A percentile compares a stretch with the other conserved stretches of the same genome.
These are phyloP conservation scores for Cydia splendana DNA, from an alignment of 1,140 invertebrate species.

Conservation along the genomic window DNA sequence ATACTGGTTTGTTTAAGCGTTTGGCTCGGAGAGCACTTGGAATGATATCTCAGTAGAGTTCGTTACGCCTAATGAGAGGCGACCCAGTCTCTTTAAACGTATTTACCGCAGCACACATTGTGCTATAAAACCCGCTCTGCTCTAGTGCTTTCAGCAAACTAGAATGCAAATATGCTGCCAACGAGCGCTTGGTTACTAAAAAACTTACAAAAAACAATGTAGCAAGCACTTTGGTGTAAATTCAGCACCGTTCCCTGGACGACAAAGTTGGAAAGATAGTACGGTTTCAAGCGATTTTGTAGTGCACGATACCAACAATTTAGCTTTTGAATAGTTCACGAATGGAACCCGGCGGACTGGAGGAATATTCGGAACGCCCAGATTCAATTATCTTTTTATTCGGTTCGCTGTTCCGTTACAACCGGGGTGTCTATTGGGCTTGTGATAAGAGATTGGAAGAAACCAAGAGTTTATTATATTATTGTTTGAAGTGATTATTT, in stretches of 20 bases:
- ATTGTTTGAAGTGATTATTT: neutral
- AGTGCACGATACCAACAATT: neutral
- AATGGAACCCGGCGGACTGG: neutral
- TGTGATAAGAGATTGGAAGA: neutral
- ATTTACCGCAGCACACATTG: slow-evolving; percentile 14
- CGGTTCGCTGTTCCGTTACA: neutral
- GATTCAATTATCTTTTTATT: slow-evolving; percentile 20
- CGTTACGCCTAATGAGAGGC: slow-evolving; percentile 29
- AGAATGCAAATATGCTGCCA: neutral
- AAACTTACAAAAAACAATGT: slow-evolving; percentile 20
- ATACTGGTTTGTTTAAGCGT: neutral
- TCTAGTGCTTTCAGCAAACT: slow-evolving; percentile 18
- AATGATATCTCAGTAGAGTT: neutral
- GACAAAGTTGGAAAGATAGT: slow-evolving; percentile 14
- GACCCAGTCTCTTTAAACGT: slow-evolving; percentile 9
- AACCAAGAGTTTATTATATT: neutral
- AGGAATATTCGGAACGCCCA: neutral
- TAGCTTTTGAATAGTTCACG: slow-evolving; percentile 14
- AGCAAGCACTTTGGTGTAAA: neutral
- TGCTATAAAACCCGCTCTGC: neutral
- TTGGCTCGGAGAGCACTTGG: neutral
- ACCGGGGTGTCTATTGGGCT: neutral
- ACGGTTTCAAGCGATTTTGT: slow-evolving; percentile 3
- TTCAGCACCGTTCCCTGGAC: slow-evolving; percentile 18
- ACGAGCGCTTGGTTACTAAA: slow-evolving; percentile 18